Evolutionary conservation across 2,113 vertebrate genomes (phyloP), one percentile per base, ranked within the genome.

Genomic region (Festucalex cinctus): DNA sequence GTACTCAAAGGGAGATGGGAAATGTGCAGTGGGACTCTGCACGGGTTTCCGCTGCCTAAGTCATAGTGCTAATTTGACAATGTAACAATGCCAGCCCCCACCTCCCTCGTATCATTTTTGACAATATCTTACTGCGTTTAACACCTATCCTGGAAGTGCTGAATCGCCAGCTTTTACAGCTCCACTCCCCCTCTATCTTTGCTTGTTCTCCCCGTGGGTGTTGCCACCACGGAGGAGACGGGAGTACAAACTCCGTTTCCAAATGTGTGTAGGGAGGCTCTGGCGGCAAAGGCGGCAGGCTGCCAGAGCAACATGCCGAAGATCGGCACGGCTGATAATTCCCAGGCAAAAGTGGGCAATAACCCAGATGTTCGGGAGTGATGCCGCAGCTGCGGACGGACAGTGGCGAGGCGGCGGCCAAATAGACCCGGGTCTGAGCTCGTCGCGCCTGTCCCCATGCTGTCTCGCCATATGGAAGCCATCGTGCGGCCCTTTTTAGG

Each of bases 401-500:
- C 93, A 91, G 92, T 92, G 91, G 88, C 69, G 93, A 92, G 93
- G 92, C 88, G 86, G 86, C 83, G 92, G 95, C 97, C 95, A 97
- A 97, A 93, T 92, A 77, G 85, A 79, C 92, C 92, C 87, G 92
- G 92, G 88, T 93, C 91, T 88, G 88, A 93, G 91, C 93, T 89
- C 91, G 83, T 92, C 89, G 90, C 81, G 89, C 90, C 91, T 89
- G 92, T 95, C 94, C 93, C 93, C 95, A 93, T 97, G 94, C 95
- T 96, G 95, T 94, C 94, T 92, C 46, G 92, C 95, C 97, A 98
- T 98, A 98, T 98, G 96, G 96, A 97, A 96, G 92, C 94, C 93
- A 97, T 99, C 95, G 93, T 86, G 86, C 90, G 87, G 91, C 92
- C 94, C 92, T 94, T 95, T 62, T 97, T 95, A 97, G 93, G 93